Conservation (phyloP, 2,113 vertebrate species). For the Uria aalge region DNA sequence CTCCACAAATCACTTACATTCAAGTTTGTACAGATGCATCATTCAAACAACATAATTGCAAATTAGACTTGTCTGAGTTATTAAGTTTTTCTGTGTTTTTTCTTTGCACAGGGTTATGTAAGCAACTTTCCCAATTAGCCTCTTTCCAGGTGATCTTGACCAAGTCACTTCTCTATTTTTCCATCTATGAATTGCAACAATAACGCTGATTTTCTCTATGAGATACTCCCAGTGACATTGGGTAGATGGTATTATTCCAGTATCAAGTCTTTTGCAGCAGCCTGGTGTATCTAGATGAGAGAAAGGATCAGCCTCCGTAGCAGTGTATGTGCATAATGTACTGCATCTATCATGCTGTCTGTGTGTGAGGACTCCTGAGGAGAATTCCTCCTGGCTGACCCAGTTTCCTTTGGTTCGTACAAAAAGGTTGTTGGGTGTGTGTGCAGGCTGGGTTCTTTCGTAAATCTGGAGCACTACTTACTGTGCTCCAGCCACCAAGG, state of each 20-base stretch:
- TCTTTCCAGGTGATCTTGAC: background rate
- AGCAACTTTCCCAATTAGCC: background rate
- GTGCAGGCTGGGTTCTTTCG: background rate
- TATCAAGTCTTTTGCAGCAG: background rate
- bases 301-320: background rate
- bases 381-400: background rate
- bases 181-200: background rate
- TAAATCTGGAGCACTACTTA: background rate
- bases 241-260: fast-evolving
- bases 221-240: background rate
- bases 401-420: background rate
- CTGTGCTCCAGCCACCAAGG: background rate
- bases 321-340: background rate
- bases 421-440: background rate
- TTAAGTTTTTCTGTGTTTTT: background rate
- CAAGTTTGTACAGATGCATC: background rate
- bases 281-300: background rate
- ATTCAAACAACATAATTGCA: background rate
- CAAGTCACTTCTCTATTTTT: background rate
- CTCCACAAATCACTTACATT: background rate
- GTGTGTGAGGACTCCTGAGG: background rate
- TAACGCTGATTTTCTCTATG: background rate
- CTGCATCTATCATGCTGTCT: background rate
- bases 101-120: background rate
- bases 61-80: background rate